Base-by-base conservation (phyloP, 2,797 vertebrate genomes). In the Benthosema pterotum region DNA sequence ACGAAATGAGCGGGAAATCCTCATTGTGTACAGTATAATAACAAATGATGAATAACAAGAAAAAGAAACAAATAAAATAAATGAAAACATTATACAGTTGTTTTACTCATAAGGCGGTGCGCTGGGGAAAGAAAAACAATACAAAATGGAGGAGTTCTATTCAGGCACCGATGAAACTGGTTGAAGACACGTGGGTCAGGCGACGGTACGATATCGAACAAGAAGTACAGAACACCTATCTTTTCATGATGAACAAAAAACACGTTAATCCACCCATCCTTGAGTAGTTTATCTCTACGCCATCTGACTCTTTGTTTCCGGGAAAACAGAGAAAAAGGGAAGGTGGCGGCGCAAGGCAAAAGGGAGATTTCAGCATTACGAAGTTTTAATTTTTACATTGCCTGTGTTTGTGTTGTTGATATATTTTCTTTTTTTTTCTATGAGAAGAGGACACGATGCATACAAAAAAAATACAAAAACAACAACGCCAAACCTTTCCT, bases 381-480 rank as follows among this genome's bases (percentile, higher is more conserved):
- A 88, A 92, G 87, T 91, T 88, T 95, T 95, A 94, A 89, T 94
- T 95, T 94, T 38, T 93, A 91, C 90, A 94, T 95, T 94, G 93
- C 94, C 92, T 94, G 94, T 95, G 94, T 96, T 95, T 95, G 94
- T 94, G 94, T 95, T 93, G 92, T 93, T 93, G 93, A 93, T 92
- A 95, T 89, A 86, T 92, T 91, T 84, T 89, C 86, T 85, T 94
- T 93, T 94, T 85, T 94, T 93, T 94, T 86, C 60, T 74, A 74
- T 61, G 59, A 80, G 75, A 90, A 94, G 93, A 88, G 74, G 65
- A 79, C 83, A 88, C 83, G 75, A 65, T 71, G 80, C 77, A 80
- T 85, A 79, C 2, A 78, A 79, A 81, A 76, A 79, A 65, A 77
- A 32, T 25, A 67, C 42, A 49, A 74, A 88, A 82, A 86, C 72